phyloP scores from a whole-genome alignment of 2,797 vertebrate genomes.

The Oreochromis mossambicus region DNA sequence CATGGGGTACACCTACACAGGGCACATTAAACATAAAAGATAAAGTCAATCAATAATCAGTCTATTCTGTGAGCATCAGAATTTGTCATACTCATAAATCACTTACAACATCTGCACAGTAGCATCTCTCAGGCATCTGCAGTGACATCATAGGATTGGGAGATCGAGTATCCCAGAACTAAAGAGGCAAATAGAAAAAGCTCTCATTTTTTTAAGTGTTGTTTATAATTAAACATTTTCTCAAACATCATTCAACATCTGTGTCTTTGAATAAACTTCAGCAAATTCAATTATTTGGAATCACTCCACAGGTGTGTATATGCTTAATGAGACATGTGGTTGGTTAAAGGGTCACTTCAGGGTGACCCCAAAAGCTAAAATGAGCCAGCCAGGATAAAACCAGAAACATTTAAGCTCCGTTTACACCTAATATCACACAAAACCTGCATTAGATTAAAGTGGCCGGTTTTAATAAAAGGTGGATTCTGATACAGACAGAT shows the following conservation, averaged over 20 bases:
- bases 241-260: background rate
- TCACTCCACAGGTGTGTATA: background rate
- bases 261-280: background rate
- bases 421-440: background rate
- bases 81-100: background rate
- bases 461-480: background rate
- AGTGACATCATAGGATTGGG: slow-evolving; percentile 97
- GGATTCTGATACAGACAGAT: background rate
- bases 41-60: background rate
- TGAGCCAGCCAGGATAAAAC: background rate
- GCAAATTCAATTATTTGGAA: background rate
- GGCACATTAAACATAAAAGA: background rate
- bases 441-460: background rate
- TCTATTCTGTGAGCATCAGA: background rate
- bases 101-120: slow-evolving; percentile 97
- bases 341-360: background rate
- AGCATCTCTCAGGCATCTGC: slow-evolving; percentile 93
- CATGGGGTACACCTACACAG: slow-evolving; percentile 91
- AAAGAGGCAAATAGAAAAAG: background rate
- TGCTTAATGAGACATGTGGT: background rate
- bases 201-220: background rate
- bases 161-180: slow-evolving; percentile 99
- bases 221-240: background rate
- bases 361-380: background rate
- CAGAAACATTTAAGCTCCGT: background rate